These are phyloP conservation scores for Corvus cornix DNA, from an alignment of 2,113 vertebrate genomes.

Conservation along the genomic window DNA sequence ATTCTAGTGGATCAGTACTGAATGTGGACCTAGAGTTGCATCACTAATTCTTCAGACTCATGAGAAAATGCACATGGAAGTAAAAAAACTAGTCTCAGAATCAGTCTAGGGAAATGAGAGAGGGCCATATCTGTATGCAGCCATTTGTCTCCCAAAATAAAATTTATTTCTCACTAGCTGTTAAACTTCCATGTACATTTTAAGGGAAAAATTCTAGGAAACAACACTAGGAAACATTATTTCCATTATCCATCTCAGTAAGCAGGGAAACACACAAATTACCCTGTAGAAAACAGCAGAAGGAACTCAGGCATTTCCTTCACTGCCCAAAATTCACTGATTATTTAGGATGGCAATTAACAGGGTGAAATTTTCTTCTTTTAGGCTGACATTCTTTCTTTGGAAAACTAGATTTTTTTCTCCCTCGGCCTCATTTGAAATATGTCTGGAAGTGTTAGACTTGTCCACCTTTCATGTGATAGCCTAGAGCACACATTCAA, in stretches of 20 bases:
- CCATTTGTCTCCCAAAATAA: not conserved
- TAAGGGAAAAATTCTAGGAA: not conserved
- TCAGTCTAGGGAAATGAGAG: not conserved
- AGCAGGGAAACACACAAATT: not conserved
- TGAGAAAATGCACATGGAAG: not conserved
- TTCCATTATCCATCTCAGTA: not conserved
- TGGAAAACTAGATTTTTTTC: not conserved
- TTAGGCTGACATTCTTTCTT: not conserved
- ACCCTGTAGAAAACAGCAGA: not conserved
- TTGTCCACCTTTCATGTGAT: slow-evolving; percentile 21
- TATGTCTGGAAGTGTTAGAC: not conserved
- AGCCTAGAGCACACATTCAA: not conserved
- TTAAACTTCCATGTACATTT: not conserved
- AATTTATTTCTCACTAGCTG: not conserved
- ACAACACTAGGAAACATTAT: not conserved
- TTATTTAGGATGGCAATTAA: not conserved
- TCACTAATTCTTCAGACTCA: not conserved
- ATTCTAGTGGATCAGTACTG: not conserved
- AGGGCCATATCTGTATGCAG: not conserved
- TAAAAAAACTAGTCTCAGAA: not conserved
- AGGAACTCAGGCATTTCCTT: not conserved
- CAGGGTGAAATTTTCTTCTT: not conserved
- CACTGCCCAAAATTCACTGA: not conserved
- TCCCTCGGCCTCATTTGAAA: not conserved
- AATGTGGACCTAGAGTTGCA: not conserved